These are phyloP conservation scores for Trypoxylon attenuatum DNA, from an alignment of 2,888 invertebrate genomes.

Conservation along the genomic window DNA sequence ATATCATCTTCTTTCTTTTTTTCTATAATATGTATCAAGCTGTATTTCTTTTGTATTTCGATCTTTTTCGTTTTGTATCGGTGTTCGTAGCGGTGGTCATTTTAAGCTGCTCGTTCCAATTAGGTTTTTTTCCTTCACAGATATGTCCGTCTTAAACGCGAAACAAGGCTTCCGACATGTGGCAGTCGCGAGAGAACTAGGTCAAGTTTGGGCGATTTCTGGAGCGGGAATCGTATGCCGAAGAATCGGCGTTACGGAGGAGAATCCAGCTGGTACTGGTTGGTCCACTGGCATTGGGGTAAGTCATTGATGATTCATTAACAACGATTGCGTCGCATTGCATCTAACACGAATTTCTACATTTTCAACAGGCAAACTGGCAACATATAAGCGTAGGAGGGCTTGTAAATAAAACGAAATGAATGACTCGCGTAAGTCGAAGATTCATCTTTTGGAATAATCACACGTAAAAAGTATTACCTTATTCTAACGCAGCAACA, in stretches of 20 bases:
- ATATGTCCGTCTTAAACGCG: conserved; percentile 67
- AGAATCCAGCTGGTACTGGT: conserved; percentile 84
- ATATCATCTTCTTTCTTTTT: too few relatives aligned
- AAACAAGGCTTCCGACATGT: conserved; percentile 82
- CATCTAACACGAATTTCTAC: too few relatives aligned
- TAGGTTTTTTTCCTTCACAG: too few relatives aligned
- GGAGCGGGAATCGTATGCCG: conserved; percentile 82
- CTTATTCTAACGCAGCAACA: conserved; percentile 15
- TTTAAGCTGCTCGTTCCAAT: too few relatives aligned
- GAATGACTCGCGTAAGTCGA: conserved; percentile 4
- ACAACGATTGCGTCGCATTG: too few relatives aligned
- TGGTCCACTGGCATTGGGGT: conserved; percentile 85
- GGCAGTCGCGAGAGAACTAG: conserved; percentile 78
- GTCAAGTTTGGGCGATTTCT: conserved; percentile 86
- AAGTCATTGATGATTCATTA: conserved; percentile 55
- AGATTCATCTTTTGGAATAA: not conserved
- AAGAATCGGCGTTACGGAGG: conserved; percentile 84
- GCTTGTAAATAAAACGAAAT: conserved; percentile 59
- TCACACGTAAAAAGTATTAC: conserved; percentile 11
- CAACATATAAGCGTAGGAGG: conserved; percentile 67
- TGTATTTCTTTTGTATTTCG: too few relatives aligned
- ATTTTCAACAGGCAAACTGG: conserved; percentile 69
- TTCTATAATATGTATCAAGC: too few relatives aligned
- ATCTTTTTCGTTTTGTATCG: too few relatives aligned
- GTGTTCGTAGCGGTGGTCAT: too few relatives aligned